Base-by-base conservation (phyloP, 2,113 vertebrate species). In the Hypomesus transpacificus region DNA sequence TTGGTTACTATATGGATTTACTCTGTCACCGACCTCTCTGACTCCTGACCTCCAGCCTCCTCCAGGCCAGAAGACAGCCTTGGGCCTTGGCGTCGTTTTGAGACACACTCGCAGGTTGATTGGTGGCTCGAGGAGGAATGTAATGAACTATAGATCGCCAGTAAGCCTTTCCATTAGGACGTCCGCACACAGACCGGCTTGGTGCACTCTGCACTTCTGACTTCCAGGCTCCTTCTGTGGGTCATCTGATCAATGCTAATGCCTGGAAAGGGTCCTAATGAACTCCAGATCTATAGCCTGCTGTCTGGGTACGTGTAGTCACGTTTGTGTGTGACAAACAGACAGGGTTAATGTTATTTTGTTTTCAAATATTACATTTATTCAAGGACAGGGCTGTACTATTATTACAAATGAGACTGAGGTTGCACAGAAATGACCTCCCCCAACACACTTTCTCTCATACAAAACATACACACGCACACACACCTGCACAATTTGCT, bases 221-320 rank as follows among this genome's bases (percentile, higher is more conserved):
- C 87, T 62, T 75, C 86, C 86, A 84, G 79, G 84, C 84, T 87
- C 83, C 81, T 84, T 86, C 87, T 82, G 78, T 80, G 73, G 80
- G 87, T 86, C 87, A 88, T 85, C 77, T 88, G 84, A 88, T 89
- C 88, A 88, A 88, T 90, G 79, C 80, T 82, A 85, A 87, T 81
- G 75, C 85, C 77, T 76, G 86, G 76, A 73, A 82, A 86, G 87
- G 83, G 74, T 81, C 75, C 73, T 87, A 86, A 86, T 87, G 83
- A 86, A 84, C 82, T 73, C 51, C 69, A 71, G 81, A 88, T 87
- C 87, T 63, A 86, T 86, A 85, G 66, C 5, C 74, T 81, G 77
- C 82, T 54, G 73, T 68, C 67, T 82, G 71, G 62, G 64, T 65
- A 63, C 68, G 62, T 76, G 80, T 53, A 26, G 69, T 66, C 50